These are phyloP conservation scores for Lates calcarifer DNA, from an alignment of 2,113 vertebrate genomes.

Conservation along the genomic window DNA sequence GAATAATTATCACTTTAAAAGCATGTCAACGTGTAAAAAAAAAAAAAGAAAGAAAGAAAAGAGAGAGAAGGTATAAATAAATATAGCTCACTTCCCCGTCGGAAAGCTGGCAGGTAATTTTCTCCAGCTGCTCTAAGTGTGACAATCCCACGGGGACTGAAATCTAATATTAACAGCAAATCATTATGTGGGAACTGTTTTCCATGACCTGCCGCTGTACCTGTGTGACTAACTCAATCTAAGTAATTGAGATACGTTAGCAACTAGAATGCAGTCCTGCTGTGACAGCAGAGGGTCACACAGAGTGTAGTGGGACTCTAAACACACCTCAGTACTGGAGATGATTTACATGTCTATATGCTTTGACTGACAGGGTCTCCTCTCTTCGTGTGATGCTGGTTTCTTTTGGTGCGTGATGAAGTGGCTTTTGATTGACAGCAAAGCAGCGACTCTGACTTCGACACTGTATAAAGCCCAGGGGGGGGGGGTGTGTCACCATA, in stretches of 20 bases:
- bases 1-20: constrained; percentile 85
- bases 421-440: constrained; percentile 70
- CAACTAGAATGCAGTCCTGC: constrained; percentile 58
- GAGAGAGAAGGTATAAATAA: constrained; percentile 76
- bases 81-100: constrained; percentile 81
- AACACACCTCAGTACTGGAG: constrained; percentile 43
- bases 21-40: constrained; percentile 72
- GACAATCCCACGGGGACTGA: constrained; percentile 80
- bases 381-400: constrained; percentile 42
- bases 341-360: constrained; percentile 71
- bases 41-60: constrained; percentile 32
- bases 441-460: constrained; percentile 56
- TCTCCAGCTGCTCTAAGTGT: constrained; percentile 81
- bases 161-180: constrained; percentile 87
- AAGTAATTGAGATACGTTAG: constrained; percentile 78
- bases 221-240: constrained; percentile 82
- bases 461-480: constrained; percentile 38
- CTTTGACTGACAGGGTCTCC: constrained; percentile 61
- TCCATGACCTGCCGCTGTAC: constrained; percentile 76
- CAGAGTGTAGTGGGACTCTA: constrained; percentile 76
- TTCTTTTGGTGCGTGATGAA: constrained; percentile 41
- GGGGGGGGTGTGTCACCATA: constrained; percentile 35
- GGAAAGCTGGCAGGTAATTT: constrained; percentile 84
- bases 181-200: constrained; percentile 83
- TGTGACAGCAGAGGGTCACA: constrained; percentile 75